A percentile compares a stretch with the other conserved stretches of the same genome.
phyloP scores from a whole-genome alignment of 2,113 vertebrate genomes.

The Cacatua alba region DNA sequence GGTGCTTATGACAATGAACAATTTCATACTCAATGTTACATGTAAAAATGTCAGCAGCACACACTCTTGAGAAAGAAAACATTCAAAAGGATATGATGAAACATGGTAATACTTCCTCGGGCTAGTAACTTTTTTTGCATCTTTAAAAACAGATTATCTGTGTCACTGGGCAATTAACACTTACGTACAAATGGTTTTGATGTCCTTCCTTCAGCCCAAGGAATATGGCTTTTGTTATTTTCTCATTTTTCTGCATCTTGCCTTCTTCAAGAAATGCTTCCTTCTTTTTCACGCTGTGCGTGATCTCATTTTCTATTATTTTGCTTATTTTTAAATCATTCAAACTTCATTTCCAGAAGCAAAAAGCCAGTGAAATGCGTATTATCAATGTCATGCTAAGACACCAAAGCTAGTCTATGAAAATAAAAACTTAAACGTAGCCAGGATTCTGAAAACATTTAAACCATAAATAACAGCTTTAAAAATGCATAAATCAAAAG shows the following conservation, averaged over 20 bases:
- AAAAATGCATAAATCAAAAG: conserved; percentile 49
- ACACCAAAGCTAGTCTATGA: conserved; percentile 27
- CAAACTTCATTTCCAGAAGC: conserved; percentile 22
- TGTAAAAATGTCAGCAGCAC: not conserved
- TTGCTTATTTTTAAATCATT: conserved; percentile 30
- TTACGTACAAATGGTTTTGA: not conserved
- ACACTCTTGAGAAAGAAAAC: not conserved
- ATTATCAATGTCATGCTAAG: conserved; percentile 48
- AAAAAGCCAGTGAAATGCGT: conserved; percentile 31
- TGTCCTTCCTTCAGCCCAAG: not conserved
- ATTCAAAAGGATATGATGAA: not conserved
- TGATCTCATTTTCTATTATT: conserved; percentile 34
- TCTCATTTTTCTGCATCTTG: not conserved
- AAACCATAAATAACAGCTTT: conserved; percentile 58
- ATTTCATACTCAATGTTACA: not conserved
- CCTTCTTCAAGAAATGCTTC: conserved; percentile 7
- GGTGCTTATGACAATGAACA: not conserved
- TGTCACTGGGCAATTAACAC: not conserved
- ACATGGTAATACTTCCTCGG: not conserved
- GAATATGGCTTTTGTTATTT: not conserved
- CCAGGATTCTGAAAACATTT: not conserved
- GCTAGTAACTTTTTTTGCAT: not conserved
- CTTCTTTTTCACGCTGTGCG: not conserved
- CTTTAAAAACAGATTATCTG: not conserved
- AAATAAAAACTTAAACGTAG: conserved; percentile 48